Conservation (phyloP, 2,888 invertebrate species). For the Lamellibrachia satsuma region DNA sequence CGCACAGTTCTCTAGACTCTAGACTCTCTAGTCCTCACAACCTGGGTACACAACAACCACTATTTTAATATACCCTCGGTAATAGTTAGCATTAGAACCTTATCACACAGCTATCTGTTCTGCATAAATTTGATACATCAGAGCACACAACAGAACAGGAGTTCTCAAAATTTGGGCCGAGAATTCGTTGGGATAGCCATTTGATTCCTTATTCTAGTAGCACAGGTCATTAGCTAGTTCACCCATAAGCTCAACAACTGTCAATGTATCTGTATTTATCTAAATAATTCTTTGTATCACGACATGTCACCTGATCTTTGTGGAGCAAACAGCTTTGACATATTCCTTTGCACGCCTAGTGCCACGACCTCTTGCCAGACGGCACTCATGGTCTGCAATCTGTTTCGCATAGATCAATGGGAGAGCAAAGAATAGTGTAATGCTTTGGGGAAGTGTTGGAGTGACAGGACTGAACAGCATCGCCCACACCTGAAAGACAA, state of each 20-base stretch:
- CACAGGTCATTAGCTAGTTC: background rate
- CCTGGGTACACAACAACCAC: constrained; percentile 7
- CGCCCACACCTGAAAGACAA: constrained; percentile 58
- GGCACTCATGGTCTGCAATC: constrained; percentile 73
- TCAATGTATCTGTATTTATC: too few species aligned
- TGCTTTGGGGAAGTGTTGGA: constrained; percentile 65
- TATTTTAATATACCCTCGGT: too few species aligned
- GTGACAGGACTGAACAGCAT: constrained; percentile 48
- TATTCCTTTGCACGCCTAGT: constrained; percentile 70
- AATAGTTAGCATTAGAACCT: too few species aligned
- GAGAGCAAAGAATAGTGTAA: constrained; percentile 87
- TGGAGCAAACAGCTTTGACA: constrained; percentile 69
- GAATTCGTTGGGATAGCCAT: too few species aligned
- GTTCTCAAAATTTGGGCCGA: too few species aligned
- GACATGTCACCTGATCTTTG: constrained; percentile 69
- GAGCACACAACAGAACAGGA: too few species aligned
- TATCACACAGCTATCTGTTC: too few species aligned
- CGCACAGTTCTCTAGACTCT: constrained; percentile 74
- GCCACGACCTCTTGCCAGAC: constrained; percentile 39
- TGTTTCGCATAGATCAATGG: constrained; percentile 87
- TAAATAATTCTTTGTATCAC: background rate
- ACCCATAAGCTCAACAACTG: background rate
- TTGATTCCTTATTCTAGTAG: background rate
- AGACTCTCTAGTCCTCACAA: constrained; percentile 25
- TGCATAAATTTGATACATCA: too few species aligned